phyloP scores from a whole-genome alignment of 2,888 invertebrate species.

The Metacarcinus magister region DNA sequence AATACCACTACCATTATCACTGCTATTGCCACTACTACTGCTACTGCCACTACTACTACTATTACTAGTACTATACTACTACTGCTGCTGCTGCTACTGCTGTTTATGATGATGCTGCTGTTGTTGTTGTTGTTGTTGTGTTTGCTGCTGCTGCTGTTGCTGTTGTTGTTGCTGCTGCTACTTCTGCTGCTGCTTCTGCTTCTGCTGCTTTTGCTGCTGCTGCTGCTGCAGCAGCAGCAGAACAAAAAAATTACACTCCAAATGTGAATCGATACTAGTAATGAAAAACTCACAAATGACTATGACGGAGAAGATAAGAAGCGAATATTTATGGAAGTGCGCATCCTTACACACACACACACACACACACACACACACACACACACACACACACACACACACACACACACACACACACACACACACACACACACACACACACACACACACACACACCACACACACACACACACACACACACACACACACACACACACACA shows the following conservation, averaged over 20 bases:
- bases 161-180: too few species aligned
- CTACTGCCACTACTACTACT: too few species aligned
- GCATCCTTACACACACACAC: neutral
- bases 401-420: neutral
- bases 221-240: neutral
- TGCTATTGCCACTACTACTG: neutral
- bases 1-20: neutral
- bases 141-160: neutral
- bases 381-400: conserved; percentile 16
- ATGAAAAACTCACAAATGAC: neutral
- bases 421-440: too few species aligned
- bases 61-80: too few species aligned
- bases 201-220: too few species aligned
- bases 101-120: neutral
- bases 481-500: conserved; percentile 42
- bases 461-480: conserved; percentile 37
- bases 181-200: too few species aligned
- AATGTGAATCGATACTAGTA: too few species aligned
- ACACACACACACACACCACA: conserved; percentile 36
- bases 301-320: neutral
- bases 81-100: too few species aligned
- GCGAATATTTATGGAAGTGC: neutral
- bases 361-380: neutral
- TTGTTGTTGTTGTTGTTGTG: neutral
- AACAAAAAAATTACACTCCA: neutral